These are phyloP conservation scores for Atherinosoma microstoma DNA, from an alignment of 2,797 vertebrate genomes.

Conservation along the genomic window DNA sequence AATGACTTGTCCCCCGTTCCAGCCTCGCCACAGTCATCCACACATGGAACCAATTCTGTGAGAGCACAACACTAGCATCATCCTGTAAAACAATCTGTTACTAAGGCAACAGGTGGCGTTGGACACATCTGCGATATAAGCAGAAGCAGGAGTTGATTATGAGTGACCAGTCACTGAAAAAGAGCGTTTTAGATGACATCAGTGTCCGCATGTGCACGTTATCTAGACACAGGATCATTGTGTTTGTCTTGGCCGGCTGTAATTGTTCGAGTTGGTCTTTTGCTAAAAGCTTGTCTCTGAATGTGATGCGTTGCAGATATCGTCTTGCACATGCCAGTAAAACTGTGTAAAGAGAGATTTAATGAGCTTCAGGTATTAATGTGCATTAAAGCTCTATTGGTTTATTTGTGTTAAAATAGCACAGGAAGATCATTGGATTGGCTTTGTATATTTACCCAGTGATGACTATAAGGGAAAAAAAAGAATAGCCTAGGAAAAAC, in stretches of 20 bases:
- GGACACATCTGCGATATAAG: slow-evolving; percentile 22
- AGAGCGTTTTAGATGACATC: slow-evolving; percentile 55
- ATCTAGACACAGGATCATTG: slow-evolving; percentile 39
- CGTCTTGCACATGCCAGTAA: slow-evolving; percentile 34
- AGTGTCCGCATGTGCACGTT: slow-evolving; percentile 46
- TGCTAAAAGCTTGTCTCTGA: slow-evolving; percentile 50
- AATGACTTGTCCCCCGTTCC: slow-evolving; percentile 49
- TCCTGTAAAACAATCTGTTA: slow-evolving; percentile 64
- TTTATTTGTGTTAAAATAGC: slow-evolving; percentile 34
- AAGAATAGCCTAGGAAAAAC: slow-evolving; percentile 42
- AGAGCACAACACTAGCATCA: slow-evolving; percentile 25
- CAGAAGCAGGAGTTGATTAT: slow-evolving; percentile 49
- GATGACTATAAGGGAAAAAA: slow-evolving; percentile 19
- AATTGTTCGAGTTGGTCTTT: slow-evolving; percentile 15
- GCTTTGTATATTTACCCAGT: slow-evolving; percentile 38
- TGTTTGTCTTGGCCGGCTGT: slow-evolving; percentile 55
- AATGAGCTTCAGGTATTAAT: slow-evolving; percentile 51
- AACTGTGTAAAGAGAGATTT: slow-evolving; percentile 42
- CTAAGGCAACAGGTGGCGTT: slow-evolving; percentile 50
- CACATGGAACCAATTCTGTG: slow-evolving; percentile 67
- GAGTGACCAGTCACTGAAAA: slow-evolving; percentile 10
- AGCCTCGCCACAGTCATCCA: slow-evolving; percentile 30
- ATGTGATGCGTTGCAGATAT: slow-evolving; percentile 56
- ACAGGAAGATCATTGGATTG: slow-evolving; percentile 6
- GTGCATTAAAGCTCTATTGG: slow-evolving; percentile 10